Base-by-base conservation (phyloP, 2,797 vertebrate genomes). In the Gadopsis bispinosus region DNA sequence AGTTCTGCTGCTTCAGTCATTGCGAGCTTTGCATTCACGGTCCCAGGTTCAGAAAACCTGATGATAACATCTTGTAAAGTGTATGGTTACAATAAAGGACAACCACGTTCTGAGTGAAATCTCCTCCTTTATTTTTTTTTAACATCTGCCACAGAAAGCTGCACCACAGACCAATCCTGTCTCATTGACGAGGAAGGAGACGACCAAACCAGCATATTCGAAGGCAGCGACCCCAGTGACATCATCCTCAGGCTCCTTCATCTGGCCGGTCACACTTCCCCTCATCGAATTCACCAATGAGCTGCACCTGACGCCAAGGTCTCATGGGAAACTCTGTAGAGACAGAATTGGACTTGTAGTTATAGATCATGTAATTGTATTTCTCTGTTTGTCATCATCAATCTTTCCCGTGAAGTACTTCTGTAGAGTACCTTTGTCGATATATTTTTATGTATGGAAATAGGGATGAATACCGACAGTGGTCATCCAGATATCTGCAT, bases 161-260 rank as follows among this genome's bases (percentile, higher is more conserved):
- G 92, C 85, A 85, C 73, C 64, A 62, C 84, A 35, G 94, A 95
- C 85, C 92, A 88, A 50, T 91, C 86, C 59, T 94, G 94, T 87
- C 81, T 93, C 47, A 33, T 65, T 0, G 93, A 94, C 8, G 91
- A 92, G 41, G 94, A 94, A 4, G 87, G 85, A 51, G 90, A 92
- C 0, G 83, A 88, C 35, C 86, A 90, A 69, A 77, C 29, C 26
- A 76, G 86, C 83, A 90, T 81, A 39, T 90, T 80, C 0, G 91
- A 95, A n/a, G 83, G 83, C 62, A 71, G 82, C 19, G 88, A 92
- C 76, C 84, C 92, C 1, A 35, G 76, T 41, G 94, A 93, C 85
- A 84, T 95, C 85, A 84, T 95, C 79, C 83, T 93, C 55, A 93
- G 86, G 89, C 90, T 95, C 56, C 89, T 95, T 65, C 93, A 92